A percentile compares a stretch with the other conserved stretches of the same genome.
These are phyloP conservation scores for Okapia johnstoni DNA, from an alignment of 2,113 vertebrate species.

Conservation along the genomic window DNA sequence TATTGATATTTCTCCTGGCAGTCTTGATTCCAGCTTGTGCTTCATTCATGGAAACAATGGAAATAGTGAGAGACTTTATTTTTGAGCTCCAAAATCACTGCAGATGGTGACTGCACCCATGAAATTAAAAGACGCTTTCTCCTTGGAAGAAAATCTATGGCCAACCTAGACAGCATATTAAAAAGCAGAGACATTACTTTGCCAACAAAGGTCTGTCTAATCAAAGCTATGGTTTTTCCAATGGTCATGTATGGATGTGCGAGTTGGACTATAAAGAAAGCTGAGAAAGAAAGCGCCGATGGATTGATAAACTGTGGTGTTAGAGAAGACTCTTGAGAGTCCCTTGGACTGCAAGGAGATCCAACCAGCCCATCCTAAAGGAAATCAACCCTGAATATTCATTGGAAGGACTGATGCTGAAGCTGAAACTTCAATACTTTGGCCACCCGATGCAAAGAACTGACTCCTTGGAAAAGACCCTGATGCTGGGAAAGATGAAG, in stretches of 20 bases:
- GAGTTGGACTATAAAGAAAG: not conserved
- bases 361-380: not conserved
- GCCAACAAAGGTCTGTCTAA: not conserved
- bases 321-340: not conserved
- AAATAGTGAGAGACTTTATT: not conserved
- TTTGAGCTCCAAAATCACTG: not conserved
- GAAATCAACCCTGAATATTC: not conserved
- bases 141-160: not conserved
- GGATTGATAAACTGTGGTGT: not conserved
- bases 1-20: not conserved
- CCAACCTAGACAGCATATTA: not conserved
- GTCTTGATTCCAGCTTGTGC: not conserved
- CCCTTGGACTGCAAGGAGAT: not conserved
- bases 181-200: not conserved
- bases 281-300: not conserved
- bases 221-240: not conserved
- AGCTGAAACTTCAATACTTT: not conserved
- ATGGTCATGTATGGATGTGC: not conserved
- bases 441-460: not conserved
- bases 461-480: not conserved
- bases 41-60: not conserved
- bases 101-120: not conserved
- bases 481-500: not conserved
- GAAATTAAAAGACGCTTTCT: not conserved
- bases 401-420: not conserved